These are phyloP conservation scores for Teleiodes luculella DNA, from an alignment of 2,888 invertebrate genomes.

Conservation along the genomic window DNA sequence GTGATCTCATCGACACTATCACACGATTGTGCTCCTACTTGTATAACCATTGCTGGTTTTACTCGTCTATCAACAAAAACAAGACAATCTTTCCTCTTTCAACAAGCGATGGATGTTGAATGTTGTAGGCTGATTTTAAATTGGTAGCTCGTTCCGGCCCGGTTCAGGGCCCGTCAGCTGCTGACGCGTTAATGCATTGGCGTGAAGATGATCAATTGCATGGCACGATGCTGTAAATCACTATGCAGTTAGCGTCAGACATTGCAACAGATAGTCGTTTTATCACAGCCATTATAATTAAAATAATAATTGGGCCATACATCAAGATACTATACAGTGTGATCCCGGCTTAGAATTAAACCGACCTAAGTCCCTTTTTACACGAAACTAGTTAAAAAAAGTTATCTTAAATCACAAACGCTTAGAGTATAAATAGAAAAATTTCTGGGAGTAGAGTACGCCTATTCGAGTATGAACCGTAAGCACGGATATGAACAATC, in stretches of 20 bases:
- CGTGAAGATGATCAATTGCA: conserved; percentile 5
- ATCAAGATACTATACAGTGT: too few relatives aligned
- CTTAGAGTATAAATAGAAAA: too few relatives aligned
- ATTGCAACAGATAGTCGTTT: not conserved
- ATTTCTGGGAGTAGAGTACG: too few relatives aligned
- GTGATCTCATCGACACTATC: conserved; percentile 16
- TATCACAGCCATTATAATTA: not conserved
- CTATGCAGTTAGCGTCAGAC: not conserved
- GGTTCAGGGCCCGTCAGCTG: not conserved
- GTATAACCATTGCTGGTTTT: not conserved
- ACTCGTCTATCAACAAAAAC: not conserved
- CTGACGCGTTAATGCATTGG: conserved; percentile 3
- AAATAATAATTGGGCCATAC: too few relatives aligned
- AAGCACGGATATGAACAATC: too few relatives aligned
- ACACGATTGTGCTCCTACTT: not conserved
- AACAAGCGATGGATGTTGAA: not conserved
- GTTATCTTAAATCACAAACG: too few relatives aligned
- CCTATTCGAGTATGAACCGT: too few relatives aligned
- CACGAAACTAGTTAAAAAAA: too few relatives aligned
- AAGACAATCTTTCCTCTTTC: too few relatives aligned
- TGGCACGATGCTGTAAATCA: conserved; percentile 2
- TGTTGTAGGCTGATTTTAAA: not conserved
- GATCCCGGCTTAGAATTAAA: too few relatives aligned
- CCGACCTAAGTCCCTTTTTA: too few relatives aligned
- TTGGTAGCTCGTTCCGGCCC: not conserved